These are phyloP conservation scores for Otolemur garnettii DNA, from an alignment of 2,113 vertebrate species.

Conservation along the genomic window DNA sequence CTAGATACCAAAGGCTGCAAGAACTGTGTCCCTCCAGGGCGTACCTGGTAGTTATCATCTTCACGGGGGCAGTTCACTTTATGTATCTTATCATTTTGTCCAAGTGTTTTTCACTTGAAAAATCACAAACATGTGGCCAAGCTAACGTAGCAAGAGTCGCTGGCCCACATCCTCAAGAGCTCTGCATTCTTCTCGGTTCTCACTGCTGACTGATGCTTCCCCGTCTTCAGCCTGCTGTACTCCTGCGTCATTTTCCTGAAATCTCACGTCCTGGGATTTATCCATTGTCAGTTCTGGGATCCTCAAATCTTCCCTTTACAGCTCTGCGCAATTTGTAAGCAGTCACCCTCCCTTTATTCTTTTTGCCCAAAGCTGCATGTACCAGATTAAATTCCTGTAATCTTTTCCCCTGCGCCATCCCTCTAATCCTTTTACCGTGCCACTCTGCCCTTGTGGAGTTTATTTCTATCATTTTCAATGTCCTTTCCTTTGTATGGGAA, in stretches of 20 bases:
- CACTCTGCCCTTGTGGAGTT: not conserved
- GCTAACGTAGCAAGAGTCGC: too few species aligned
- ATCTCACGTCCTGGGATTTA: not conserved
- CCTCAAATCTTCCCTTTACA: not conserved
- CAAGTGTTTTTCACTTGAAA: not conserved
- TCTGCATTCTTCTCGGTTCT: not conserved
- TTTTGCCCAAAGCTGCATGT: not conserved
- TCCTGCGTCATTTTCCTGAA: not conserved
- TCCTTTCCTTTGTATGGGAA: not conserved
- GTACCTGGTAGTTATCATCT: not conserved
- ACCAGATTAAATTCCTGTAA: not conserved
- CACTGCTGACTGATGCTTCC: not conserved
- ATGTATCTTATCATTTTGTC: not conserved
- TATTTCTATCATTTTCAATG: not conserved
- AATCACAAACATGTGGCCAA: not conserved
- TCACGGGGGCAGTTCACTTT: too few species aligned
- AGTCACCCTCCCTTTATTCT: not conserved
- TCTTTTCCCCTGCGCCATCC: not conserved
- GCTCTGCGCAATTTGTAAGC: not conserved
- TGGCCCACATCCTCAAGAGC: not conserved
- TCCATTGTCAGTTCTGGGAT: not conserved
- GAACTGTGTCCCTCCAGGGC: fast-evolving
- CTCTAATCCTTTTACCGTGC: constrained; percentile 1
- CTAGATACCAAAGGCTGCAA: not conserved
- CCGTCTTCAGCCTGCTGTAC: not conserved